phyloP scores from a whole-genome alignment of 2,113 vertebrate genomes.

The Amblyornis subalaris region DNA sequence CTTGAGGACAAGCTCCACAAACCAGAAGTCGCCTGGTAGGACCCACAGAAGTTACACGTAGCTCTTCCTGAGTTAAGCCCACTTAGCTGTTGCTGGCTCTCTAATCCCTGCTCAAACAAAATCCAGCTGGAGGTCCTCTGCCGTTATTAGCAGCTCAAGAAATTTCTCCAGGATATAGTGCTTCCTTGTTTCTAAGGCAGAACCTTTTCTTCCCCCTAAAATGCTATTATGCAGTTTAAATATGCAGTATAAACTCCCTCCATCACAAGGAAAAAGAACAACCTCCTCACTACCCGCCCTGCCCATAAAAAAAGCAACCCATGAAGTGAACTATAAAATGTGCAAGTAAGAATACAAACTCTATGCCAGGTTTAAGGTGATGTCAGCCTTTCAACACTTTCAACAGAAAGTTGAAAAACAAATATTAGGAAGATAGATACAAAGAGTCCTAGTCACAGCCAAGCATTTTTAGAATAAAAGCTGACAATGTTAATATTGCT shows the following conservation, averaged over 20 bases:
- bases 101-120: background rate
- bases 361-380: background rate
- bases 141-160: background rate
- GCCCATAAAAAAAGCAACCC: background rate
- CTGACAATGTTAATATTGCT: background rate
- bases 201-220: background rate
- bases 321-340: background rate
- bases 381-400: background rate
- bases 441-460: background rate
- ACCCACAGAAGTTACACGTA: background rate
- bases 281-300: fast-evolving
- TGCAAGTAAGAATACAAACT: background rate
- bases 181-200: background rate
- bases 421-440: background rate
- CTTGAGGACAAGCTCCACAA: background rate
- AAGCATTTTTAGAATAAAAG: background rate
- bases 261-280: background rate
- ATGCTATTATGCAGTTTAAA: background rate
- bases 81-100: background rate
- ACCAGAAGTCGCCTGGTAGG: background rate
- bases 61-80: background rate
- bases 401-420: background rate
- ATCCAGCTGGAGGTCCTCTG: background rate
- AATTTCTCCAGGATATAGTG: background rate
- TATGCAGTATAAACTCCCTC: background rate